Evolutionary conservation across 2,797 vertebrate genomes (phyloP).

Genomic region (Karalla daura): DNA sequence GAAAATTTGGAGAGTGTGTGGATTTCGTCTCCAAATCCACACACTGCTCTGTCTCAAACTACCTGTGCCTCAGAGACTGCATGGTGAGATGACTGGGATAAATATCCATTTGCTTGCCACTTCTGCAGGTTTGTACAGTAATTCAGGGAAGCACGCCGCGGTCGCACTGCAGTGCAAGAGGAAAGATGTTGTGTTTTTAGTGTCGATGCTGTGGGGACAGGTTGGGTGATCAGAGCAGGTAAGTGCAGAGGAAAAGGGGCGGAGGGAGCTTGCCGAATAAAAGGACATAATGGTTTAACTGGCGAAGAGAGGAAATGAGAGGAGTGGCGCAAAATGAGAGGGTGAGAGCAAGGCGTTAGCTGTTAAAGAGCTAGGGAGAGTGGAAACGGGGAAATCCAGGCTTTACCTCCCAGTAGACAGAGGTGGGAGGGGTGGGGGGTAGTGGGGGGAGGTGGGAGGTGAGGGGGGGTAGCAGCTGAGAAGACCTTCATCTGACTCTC

Average conservation of each 20-base stretch:
- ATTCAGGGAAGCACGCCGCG: too few relatives aligned
- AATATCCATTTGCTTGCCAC: too few relatives aligned
- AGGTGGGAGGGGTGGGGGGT: conserved; percentile 11
- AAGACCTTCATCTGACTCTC: conserved; percentile 33
- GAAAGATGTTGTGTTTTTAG: not conserved
- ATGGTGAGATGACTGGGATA: too few relatives aligned
- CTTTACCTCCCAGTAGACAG: conserved; percentile 79
- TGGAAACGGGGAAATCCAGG: conserved; percentile 82
- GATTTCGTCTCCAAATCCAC: too few relatives aligned
- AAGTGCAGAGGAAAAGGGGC: conserved; percentile 30
- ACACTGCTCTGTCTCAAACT: too few relatives aligned
- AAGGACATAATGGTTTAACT: conserved; percentile 68
- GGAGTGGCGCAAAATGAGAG: conserved; percentile 76
- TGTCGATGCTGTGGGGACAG: not conserved
- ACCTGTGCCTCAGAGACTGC: too few relatives aligned
- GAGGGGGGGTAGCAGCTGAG: not conserved
- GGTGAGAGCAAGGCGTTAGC: conserved; percentile 64
- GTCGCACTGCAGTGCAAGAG: too few relatives aligned
- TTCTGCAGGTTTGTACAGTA: too few relatives aligned
- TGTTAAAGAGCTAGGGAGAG: conserved; percentile 76
- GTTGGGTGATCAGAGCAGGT: conserved; percentile 33
- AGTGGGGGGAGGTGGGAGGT: not conserved
- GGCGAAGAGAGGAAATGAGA: conserved; percentile 75
- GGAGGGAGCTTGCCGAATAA: conserved; percentile 49
- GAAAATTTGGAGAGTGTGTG: too few relatives aligned